Conservation (phyloP, 2,888 invertebrate species). For the Cotesia congregata region DNA sequence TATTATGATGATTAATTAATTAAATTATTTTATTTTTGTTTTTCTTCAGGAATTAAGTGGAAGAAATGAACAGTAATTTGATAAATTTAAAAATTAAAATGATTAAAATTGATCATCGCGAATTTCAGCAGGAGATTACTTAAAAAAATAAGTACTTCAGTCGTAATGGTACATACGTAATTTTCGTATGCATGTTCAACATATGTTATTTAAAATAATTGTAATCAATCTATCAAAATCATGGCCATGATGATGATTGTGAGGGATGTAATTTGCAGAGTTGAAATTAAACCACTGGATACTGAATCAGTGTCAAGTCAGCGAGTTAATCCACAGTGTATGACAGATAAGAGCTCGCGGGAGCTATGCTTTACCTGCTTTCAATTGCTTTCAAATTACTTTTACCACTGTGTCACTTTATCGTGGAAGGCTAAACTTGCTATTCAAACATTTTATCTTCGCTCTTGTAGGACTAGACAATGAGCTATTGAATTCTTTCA, state of each 20-base stretch:
- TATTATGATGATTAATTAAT: no score
- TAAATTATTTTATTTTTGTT: no score
- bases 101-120: no score
- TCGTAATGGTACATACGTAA: no score
- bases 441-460: not conserved
- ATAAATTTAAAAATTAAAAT: no score
- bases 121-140: no score
- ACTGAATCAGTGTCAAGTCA: not conserved
- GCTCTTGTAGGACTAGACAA: not conserved
- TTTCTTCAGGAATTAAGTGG: no score
- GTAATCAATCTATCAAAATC: not conserved
- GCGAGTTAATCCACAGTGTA: slow-evolving; percentile 6
- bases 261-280: not conserved
- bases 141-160: no score
- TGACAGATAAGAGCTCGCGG: slow-evolving; percentile 17
- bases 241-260: not conserved
- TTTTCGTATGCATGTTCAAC: no score
- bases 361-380: slow-evolving; percentile 8
- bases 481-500: not conserved
- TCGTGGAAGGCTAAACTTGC: not conserved
- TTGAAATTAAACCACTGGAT: not conserved
- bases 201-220: not conserved
- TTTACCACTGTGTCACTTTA: slow-evolving; percentile 10
- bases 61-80: no score
- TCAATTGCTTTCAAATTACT: slow-evolving; percentile 30